Conservation (phyloP, 2,113 vertebrate species). For the Mustelus asterias region DNA sequence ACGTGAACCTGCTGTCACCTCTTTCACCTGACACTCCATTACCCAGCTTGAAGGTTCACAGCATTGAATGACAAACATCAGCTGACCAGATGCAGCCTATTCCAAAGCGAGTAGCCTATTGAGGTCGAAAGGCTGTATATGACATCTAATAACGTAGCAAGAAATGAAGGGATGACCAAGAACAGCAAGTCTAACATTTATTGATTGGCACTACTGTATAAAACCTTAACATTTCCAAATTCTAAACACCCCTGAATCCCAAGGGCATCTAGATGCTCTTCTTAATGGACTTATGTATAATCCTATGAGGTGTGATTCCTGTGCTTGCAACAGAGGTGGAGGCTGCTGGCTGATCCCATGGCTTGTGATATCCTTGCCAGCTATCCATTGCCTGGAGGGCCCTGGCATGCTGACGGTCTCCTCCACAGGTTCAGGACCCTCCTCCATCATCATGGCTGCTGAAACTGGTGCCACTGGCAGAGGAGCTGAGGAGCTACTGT, state of each 20-base stretch:
- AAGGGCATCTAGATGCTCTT: neutral
- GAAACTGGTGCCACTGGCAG: too few species aligned
- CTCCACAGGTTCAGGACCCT: too few species aligned
- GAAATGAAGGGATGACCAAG: neutral
- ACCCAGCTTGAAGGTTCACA: neutral
- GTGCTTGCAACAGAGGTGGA: neutral
- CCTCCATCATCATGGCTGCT: too few species aligned
- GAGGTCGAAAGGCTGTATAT: too few species aligned
- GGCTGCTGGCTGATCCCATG: neutral
- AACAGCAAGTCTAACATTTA: neutral
- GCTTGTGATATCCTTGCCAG: neutral
- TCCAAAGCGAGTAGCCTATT: neutral
- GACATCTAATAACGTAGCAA: neutral
- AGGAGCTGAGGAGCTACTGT: too few species aligned
- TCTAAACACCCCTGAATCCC: neutral
- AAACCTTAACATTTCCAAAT: neutral
- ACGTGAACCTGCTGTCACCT: too few species aligned
- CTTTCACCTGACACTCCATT: too few species aligned
- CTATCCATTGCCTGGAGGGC: neutral
- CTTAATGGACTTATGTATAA: neutral
- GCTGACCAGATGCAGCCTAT: neutral
- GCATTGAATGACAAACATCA: neutral
- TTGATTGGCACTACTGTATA: neutral
- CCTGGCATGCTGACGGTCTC: too few species aligned
- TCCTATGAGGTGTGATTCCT: neutral